Evolutionary conservation across 2,113 vertebrate species (phyloP).

Genomic region (Anarrhichthys ocellatus): DNA sequence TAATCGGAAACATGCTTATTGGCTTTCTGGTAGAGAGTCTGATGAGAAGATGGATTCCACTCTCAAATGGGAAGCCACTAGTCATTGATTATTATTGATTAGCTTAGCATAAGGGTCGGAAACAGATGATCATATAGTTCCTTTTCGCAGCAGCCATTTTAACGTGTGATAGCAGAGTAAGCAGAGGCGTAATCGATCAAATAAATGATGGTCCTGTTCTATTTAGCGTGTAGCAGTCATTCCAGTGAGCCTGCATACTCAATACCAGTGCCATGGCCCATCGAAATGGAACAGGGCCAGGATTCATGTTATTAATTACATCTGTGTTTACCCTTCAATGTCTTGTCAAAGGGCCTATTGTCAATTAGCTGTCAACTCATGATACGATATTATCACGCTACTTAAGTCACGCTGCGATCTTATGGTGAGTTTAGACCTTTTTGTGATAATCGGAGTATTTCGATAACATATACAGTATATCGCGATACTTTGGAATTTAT

Average conservation of each 20-base stretch:
- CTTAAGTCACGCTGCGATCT: neutral
- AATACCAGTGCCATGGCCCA: neutral
- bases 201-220: neutral
- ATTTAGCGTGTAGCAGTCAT: too few relatives aligned
- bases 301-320: too few relatives aligned
- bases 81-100: neutral
- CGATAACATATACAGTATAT: neutral
- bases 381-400: neutral
- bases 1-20: neutral
- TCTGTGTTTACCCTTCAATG: too few relatives aligned
- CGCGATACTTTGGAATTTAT: too few relatives aligned
- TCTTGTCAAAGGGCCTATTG: too few relatives aligned
- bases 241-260: neutral
- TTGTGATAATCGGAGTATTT: neutral
- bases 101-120: neutral
- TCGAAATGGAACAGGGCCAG: neutral
- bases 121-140: neutral
- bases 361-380: too few relatives aligned
- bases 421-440: neutral
- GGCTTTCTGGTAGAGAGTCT: neutral
- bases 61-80: neutral
- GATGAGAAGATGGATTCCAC: neutral
- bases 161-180: too few relatives aligned
- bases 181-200: neutral
- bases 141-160: too few relatives aligned